Conservation (phyloP, 2,888 invertebrate species). For the Meta bourneti region DNA sequence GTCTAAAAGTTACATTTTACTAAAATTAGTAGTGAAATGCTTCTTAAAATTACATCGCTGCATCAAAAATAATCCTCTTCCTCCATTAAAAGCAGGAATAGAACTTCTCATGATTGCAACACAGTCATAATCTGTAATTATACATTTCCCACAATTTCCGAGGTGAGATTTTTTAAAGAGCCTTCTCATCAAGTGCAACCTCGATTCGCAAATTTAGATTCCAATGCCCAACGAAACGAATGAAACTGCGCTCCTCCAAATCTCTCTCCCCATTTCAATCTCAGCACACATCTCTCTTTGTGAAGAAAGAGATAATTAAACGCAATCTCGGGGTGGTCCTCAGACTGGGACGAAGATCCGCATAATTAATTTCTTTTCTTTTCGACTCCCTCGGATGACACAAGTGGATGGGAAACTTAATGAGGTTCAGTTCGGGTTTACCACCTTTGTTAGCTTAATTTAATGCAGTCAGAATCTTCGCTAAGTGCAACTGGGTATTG, state of each 20-base stretch:
- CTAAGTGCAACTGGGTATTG: not conserved
- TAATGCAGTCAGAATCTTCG: slow-evolving; percentile 8
- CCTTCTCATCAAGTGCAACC: no score
- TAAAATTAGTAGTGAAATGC: no score
- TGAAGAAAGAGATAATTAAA: slow-evolving; percentile 21
- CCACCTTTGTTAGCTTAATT: slow-evolving; percentile 46
- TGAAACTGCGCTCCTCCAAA: not conserved
- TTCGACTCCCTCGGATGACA: not conserved
- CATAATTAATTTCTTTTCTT: slow-evolving; percentile 61
- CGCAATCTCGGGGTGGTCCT: not conserved
- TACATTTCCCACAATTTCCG: no score
- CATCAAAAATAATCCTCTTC: no score
- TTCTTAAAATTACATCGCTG: no score
- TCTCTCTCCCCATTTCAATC: not conserved
- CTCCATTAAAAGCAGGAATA: no score
- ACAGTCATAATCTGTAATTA: no score
- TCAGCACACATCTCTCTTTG: not conserved
- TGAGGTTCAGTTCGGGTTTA: slow-evolving; percentile 32
- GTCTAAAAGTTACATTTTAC: no score
- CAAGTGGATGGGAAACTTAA: slow-evolving; percentile 32
- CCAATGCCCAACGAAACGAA: no score
- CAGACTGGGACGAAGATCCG: slow-evolving; percentile 2
- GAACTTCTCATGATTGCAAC: no score
- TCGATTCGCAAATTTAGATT: no score
- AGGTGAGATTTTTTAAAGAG: no score